A percentile compares a stretch with the other conserved stretches of the same genome.
Conservation (phyloP, 92 coral and sea anemone species). For the Porites cylindrica region DNA sequence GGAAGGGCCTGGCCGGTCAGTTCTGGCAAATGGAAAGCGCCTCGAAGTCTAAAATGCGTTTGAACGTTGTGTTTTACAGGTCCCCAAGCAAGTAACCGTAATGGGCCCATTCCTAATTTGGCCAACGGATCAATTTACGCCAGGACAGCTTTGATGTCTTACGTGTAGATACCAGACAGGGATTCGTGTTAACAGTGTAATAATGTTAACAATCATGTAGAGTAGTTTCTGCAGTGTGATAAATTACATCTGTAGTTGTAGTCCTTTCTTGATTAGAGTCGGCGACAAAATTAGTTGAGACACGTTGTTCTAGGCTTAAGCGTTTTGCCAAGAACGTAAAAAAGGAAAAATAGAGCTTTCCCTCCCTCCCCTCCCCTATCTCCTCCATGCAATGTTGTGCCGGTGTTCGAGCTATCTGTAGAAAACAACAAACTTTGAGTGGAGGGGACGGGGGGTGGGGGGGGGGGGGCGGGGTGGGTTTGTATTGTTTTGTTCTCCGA, state of each 20-base stretch:
- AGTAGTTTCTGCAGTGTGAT: neutral
- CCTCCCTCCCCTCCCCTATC: no score
- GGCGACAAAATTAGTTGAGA: no score
- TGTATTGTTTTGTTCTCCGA: neutral
- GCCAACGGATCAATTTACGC: conserved; percentile 58
- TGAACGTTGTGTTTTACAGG: conserved; percentile 24
- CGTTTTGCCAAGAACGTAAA: no score
- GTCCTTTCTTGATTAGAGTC: no score
- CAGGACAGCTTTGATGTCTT: neutral
- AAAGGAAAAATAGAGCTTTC: no score
- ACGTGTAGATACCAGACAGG: neutral
- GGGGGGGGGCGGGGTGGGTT: no score
- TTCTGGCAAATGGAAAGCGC: neutral
- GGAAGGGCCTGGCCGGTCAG: no score
- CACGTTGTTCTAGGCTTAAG: no score
- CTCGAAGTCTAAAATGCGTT: neutral
- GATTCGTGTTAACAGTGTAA: neutral
- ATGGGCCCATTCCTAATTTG: conserved; percentile 38
- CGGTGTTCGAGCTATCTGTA: no score
- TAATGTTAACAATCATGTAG: neutral
- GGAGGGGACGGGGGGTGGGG: neutral
- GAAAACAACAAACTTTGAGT: neutral
- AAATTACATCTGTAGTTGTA: no score
- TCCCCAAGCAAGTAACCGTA: conserved; percentile 54
- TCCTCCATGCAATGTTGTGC: no score